Conservation (phyloP, 2,113 vertebrate genomes). For the Microcebus murinus region DNA sequence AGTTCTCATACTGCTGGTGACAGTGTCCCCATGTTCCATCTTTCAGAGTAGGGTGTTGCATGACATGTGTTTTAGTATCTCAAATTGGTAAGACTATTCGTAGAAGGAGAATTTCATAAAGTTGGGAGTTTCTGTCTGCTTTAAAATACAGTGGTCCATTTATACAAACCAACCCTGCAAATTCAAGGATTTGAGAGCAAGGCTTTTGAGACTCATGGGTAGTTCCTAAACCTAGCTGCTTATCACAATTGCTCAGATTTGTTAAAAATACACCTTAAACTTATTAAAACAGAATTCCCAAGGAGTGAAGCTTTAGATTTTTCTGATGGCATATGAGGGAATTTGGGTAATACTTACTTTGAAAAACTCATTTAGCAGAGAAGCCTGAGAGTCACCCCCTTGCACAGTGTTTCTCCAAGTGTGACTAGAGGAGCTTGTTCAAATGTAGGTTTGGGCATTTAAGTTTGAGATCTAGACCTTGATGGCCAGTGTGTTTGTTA, state of each 20-base stretch:
- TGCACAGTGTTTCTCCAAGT: not conserved
- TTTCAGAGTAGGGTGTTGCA: not conserved
- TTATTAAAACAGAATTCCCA: constrained; percentile 1
- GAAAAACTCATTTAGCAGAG: not conserved
- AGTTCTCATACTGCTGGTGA: constrained; percentile 27
- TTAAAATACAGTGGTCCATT: not conserved
- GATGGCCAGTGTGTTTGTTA: not conserved
- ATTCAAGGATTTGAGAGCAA: constrained; percentile 36
- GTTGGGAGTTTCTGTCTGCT: constrained; percentile 2
- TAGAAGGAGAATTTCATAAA: constrained; percentile 39
- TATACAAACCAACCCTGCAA: not conserved
- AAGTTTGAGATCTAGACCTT: not conserved
- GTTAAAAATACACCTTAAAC: constrained; percentile 16
- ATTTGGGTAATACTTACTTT: not conserved
- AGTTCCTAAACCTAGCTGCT: constrained; percentile 1
- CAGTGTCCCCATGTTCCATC: not conserved
- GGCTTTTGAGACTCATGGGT: not conserved
- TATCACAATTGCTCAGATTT: constrained; percentile 27
- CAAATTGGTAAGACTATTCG: constrained; percentile 14
- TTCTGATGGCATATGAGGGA: not conserved
- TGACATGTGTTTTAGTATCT: constrained; percentile 1
- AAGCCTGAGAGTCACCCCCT: not conserved
- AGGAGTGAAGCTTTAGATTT: not conserved
- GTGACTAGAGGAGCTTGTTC: not conserved
- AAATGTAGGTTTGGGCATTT: not conserved